Percentiles rank a stretch among this genome's conserved stretches.
phyloP scores from a whole-genome alignment of 2,888 invertebrate genomes.

The Synergus japonicus region DNA sequence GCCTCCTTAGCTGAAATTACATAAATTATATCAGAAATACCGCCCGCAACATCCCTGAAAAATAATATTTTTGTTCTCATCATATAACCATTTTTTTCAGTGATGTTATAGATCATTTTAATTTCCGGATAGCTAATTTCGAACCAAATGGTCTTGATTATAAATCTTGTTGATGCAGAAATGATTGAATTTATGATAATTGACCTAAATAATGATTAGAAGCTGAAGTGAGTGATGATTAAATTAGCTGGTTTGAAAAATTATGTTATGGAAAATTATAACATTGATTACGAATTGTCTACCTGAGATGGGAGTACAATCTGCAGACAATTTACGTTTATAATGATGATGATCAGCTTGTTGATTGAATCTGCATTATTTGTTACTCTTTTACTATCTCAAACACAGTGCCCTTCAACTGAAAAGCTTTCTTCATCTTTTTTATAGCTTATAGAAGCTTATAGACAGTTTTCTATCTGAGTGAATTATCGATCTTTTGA shows the following conservation, averaged over 20 bases:
- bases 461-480: too few relatives aligned
- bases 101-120: too few relatives aligned
- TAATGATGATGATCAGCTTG: slow-evolving; percentile 32
- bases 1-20: too few relatives aligned
- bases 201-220: not conserved
- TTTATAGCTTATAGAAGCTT: not conserved
- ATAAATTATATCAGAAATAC: too few relatives aligned
- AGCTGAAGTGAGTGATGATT: slow-evolving; percentile 23
- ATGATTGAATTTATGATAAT: slow-evolving; percentile 26
- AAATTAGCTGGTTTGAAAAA: slow-evolving; percentile 16
- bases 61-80: too few relatives aligned
- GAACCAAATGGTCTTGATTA: not conserved
- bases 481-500: too few relatives aligned
- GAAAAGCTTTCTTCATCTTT: not conserved
- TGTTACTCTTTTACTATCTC: not conserved
- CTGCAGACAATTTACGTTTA: not conserved
- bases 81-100: too few relatives aligned
- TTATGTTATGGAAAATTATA: slow-evolving; percentile 17
- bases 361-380: slow-evolving; percentile 17
- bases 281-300: slow-evolving; percentile 6
- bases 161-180: not conserved
- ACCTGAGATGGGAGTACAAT: slow-evolving; percentile 10
- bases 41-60: too few relatives aligned
- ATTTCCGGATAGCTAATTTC: too few relatives aligned
- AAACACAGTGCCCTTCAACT: not conserved